phyloP scores from a whole-genome alignment of 2,888 invertebrate species.

The Mimumesa dahlbomi region DNA sequence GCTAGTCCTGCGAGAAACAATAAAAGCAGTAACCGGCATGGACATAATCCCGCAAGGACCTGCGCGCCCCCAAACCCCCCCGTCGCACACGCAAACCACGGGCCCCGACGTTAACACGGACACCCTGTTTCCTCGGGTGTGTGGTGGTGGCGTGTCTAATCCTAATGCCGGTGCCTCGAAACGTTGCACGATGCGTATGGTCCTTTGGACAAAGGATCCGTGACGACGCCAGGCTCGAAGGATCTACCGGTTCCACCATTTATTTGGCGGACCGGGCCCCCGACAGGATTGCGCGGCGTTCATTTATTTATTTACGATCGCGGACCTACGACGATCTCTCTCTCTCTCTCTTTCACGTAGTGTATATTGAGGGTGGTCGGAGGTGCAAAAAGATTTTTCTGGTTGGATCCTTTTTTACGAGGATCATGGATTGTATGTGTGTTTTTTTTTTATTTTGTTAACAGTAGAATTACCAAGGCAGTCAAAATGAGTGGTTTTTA shows the following conservation, averaged over 20 bases:
- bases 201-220: conserved; percentile 51
- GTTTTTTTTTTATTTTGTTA: conserved; percentile 8
- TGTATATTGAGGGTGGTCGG: conserved; percentile 1
- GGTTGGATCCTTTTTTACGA: not conserved
- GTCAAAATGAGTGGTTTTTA: no score
- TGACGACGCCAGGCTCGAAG: conserved; percentile 22
- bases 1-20: conserved; percentile 54
- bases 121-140: conserved; percentile 19
- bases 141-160: conserved; percentile 52
- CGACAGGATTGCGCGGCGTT: conserved; percentile 4
- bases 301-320: conserved; percentile 52
- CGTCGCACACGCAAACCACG: not conserved
- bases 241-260: conserved; percentile 33
- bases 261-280: conserved; percentile 34
- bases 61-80: conserved; percentile 29
- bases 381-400: not conserved
- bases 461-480: no score
- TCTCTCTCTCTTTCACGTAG: conserved; percentile 19
- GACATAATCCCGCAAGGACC: conserved; percentile 63
- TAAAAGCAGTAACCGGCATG: conserved; percentile 59
- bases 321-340: not conserved
- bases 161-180: conserved; percentile 44
- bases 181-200: conserved; percentile 40
- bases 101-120: conserved; percentile 2
- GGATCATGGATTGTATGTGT: not conserved